Percentiles rank a stretch among this genome's conserved stretches.
These are phyloP conservation scores for Hyla sarda DNA, from an alignment of 2,113 vertebrate species.

Conservation along the genomic window DNA sequence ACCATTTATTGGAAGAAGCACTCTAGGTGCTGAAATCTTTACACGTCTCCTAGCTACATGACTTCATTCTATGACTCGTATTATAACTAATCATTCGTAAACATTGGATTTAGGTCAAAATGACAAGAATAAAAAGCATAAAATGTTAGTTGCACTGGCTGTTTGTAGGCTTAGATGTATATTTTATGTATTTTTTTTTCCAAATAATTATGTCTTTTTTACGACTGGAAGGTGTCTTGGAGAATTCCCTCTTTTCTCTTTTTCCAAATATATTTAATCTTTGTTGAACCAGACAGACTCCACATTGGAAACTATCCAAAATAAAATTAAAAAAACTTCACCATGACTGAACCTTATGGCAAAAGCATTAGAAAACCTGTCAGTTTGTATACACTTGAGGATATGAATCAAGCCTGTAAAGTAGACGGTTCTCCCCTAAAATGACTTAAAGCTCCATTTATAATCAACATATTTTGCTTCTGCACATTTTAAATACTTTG, in stretches of 20 bases:
- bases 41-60: conserved; percentile 2
- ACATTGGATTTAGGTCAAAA: conserved; percentile 15
- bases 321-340: conserved; percentile 31
- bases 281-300: conserved; percentile 50
- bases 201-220: conserved; percentile 51
- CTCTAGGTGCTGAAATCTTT: background rate
- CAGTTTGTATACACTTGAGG: conserved; percentile 30
- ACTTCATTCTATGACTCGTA: conserved; percentile 6
- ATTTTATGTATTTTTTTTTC: conserved; percentile 16
- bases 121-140: background rate
- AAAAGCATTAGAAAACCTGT: conserved; percentile 51
- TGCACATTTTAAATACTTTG: conserved; percentile 23
- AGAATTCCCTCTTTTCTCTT: conserved; percentile 43
- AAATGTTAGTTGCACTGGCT: conserved; percentile 1
- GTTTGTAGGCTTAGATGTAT: conserved; percentile 3
- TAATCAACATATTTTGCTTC: conserved; percentile 47
- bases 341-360: conserved; percentile 39
- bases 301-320: conserved; percentile 51
- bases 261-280: conserved; percentile 54
- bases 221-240: conserved; percentile 44
- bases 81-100: conserved; percentile 26
- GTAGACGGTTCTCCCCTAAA: conserved; percentile 31
- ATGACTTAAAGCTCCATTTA: conserved; percentile 44
- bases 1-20: conserved; percentile 3
- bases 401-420: conserved; percentile 47